A percentile compares a stretch with the other conserved stretches of the same genome.
Evolutionary conservation across 2,888 invertebrate species (phyloP).

Genomic region (Microdon myrmicae): DNA sequence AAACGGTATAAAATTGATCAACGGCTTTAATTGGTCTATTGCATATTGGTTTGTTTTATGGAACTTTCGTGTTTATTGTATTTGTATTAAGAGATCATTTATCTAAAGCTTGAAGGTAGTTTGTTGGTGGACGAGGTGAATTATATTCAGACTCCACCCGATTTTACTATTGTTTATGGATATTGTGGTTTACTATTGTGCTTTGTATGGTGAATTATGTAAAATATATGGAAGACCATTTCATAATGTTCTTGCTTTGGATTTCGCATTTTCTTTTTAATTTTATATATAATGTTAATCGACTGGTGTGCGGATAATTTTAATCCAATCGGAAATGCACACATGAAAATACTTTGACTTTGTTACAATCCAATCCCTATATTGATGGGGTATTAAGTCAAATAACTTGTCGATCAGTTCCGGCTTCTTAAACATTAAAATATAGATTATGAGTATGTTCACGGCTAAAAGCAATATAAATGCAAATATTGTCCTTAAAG

Average conservation of each 20-base stretch:
- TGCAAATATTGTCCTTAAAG: conserved; percentile 60
- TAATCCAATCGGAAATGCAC: conserved; percentile 63
- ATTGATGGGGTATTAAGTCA: conserved; percentile 63
- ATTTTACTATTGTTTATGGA: conserved; percentile 18
- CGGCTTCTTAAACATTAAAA: conserved; percentile 65
- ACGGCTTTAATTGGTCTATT: conserved; percentile 51
- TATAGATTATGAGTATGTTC: conserved; percentile 62
- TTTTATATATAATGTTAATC: conserved; percentile 61
- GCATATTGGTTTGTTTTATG: conserved; percentile 39
- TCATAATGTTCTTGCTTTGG: conserved; percentile 29
- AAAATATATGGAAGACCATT: conserved; percentile 6
- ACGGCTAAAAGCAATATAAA: conserved; percentile 61
- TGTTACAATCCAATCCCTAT: conserved; percentile 63
- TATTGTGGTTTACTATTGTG: conserved; percentile 51
- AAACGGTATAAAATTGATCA: conserved; percentile 33
- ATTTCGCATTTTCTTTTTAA: conserved; percentile 49
- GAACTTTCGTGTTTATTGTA: conserved; percentile 40
- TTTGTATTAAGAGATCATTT: no score
- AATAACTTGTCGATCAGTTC: conserved; percentile 63
- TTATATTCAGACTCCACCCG: no score
- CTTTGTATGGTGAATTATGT: conserved; percentile 30
- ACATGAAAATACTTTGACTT: conserved; percentile 64
- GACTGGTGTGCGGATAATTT: conserved; percentile 63
- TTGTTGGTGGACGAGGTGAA: conserved; percentile 31
- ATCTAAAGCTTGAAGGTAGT: conserved; percentile 39